A percentile compares a stretch with the other conserved stretches of the same genome.
Evolutionary conservation across 30 jellyfish, hydroid and myxozoan genomes (phyloP).

Genomic region (Mastigias papua): DNA sequence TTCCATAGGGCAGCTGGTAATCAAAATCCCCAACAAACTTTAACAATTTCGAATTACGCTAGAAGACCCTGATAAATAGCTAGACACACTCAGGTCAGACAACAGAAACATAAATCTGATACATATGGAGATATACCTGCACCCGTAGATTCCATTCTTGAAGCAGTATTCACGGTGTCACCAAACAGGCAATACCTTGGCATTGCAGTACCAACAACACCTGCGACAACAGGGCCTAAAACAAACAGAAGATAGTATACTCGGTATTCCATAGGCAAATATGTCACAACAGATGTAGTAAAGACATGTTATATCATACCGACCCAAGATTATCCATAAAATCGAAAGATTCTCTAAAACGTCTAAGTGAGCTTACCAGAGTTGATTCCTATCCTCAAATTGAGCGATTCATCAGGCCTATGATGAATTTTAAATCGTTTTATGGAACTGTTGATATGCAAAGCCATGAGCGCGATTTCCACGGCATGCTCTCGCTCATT

Average conservation of each 20-base stretch:
- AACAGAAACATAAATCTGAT: neutral
- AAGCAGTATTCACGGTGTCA: slow-evolving; percentile 92
- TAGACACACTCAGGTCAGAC: too few relatives aligned
- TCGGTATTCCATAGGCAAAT: too few relatives aligned
- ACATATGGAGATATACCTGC: slow-evolving; percentile 20
- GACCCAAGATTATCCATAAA: neutral
- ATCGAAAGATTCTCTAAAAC: neutral
- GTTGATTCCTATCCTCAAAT: slow-evolving; percentile 85
- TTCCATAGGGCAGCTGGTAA: too few relatives aligned
- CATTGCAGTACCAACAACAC: slow-evolving; percentile 94
- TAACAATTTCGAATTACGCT: too few relatives aligned
- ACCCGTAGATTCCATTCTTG: slow-evolving; percentile 89
- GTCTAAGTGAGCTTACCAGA: slow-evolving; percentile 50
- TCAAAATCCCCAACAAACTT: too few relatives aligned
- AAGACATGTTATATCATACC: too few relatives aligned
- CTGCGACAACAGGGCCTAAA: slow-evolving; percentile 94
- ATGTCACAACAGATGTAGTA: neutral
- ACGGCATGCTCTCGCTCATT: slow-evolving; percentile 90
- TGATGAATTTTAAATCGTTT: slow-evolving; percentile 80
- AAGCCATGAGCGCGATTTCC: slow-evolving; percentile 91
- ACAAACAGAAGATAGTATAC: too few relatives aligned
- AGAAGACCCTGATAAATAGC: too few relatives aligned
- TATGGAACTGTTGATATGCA: slow-evolving; percentile 78
- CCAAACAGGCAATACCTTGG: slow-evolving; percentile 96
- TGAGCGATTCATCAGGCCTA: slow-evolving; percentile 58